Percentiles rank a stretch among this genome's conserved stretches.
phyloP scores from a whole-genome alignment of 1,140 invertebrate species.

The Mya arenaria region DNA sequence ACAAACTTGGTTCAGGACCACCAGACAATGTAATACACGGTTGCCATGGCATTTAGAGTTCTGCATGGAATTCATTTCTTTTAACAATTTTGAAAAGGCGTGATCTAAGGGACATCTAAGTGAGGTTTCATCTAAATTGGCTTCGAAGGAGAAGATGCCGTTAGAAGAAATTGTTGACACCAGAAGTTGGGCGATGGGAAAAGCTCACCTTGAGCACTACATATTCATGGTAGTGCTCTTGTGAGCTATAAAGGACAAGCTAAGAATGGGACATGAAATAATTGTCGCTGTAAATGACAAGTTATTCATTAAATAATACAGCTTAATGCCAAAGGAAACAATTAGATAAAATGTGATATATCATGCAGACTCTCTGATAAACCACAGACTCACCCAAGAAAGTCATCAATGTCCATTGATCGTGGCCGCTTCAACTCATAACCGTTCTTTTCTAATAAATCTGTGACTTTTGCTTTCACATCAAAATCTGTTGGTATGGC shows the following conservation, averaged over 20 bases:
- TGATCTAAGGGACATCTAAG: too few species aligned
- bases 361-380: not conserved
- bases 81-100: too few species aligned
- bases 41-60: too few species aligned
- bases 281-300: not conserved
- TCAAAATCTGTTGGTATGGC: conserved; percentile 90
- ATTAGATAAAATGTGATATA: not conserved
- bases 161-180: too few species aligned
- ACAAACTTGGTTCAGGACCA: too few species aligned
- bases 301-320: not conserved
- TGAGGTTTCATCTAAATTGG: too few species aligned
- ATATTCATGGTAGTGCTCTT: not conserved
- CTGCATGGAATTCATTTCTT: too few species aligned
- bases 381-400: conserved; percentile 86
- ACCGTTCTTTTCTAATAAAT: conserved; percentile 86
- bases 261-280: not conserved
- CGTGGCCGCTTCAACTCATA: conserved; percentile 92
- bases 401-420: conserved; percentile 98
- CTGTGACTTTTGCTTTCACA: conserved; percentile 91
- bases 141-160: too few species aligned
- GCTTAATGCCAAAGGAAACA: not conserved
- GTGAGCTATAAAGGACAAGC: not conserved
- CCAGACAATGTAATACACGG: too few species aligned
- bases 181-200: too few species aligned
- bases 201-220: not conserved